These are phyloP conservation scores for Chaetophractus vellerosus DNA, from an alignment of 2,797 vertebrate species.

Conservation along the genomic window DNA sequence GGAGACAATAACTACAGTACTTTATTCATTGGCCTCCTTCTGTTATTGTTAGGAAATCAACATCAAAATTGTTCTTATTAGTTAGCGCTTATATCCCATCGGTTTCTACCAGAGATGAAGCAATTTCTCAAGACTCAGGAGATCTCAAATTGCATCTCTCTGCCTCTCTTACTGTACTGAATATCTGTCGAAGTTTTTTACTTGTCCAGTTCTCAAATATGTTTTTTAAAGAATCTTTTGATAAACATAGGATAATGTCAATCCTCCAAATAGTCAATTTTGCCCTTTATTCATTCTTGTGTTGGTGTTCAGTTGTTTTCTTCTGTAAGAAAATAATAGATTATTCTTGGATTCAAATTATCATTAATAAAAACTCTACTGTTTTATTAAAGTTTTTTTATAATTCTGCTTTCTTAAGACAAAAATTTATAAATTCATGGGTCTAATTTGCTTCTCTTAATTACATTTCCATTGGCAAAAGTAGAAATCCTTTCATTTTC, in stretches of 20 bases:
- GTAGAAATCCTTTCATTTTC: constrained; percentile 33
- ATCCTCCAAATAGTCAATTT: background rate
- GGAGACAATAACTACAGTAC: background rate
- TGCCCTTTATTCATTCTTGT: background rate
- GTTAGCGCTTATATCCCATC: background rate
- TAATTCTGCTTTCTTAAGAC: background rate
- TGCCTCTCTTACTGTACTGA: background rate
- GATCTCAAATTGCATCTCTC: background rate
- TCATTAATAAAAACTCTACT: background rate
- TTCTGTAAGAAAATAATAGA: background rate
- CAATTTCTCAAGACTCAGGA: background rate
- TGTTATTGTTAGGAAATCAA: background rate
- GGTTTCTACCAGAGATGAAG: background rate
- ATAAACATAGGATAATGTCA: background rate
- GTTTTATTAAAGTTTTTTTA: background rate
- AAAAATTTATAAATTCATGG: background rate
- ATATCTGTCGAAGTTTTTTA: background rate
- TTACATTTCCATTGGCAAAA: background rate
- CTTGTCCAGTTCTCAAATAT: background rate
- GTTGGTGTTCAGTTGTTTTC: background rate
- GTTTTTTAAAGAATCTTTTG: background rate
- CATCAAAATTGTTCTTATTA: background rate
- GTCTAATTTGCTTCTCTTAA: constrained; percentile 42
- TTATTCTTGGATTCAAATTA: background rate
- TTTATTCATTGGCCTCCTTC: background rate